Percentiles rank a stretch among this genome's conserved stretches.
phyloP scores from a whole-genome alignment of 2,113 vertebrate species.

The Syngnathus floridae region DNA sequence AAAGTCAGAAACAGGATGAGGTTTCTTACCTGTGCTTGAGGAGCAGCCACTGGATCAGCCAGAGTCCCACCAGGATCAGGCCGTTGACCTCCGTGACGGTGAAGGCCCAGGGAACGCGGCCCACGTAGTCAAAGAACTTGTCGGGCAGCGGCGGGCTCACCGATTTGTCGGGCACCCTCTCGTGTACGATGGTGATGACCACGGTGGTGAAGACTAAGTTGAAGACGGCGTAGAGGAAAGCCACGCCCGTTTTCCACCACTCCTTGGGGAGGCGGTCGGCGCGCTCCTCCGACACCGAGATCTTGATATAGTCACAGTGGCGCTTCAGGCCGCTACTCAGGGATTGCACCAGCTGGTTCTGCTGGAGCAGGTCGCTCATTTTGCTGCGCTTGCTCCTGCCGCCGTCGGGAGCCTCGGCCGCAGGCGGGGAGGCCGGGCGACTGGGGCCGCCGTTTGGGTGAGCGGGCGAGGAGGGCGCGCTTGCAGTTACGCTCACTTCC shows the following conservation, averaged over 20 bases:
- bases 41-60: constrained; percentile 86
- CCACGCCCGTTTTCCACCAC: constrained; percentile 96
- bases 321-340: constrained; percentile 69
- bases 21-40: constrained; percentile 86
- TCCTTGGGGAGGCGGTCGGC: constrained; percentile 78
- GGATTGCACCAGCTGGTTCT: constrained; percentile 39
- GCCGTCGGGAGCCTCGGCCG: not conserved
- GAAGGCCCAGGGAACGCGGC: constrained; percentile 92
- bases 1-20: no score
- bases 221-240: constrained; percentile 85
- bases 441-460: constrained; percentile 20
- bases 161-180: constrained; percentile 91
- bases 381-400: not conserved
- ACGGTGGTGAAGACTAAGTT: constrained; percentile 89
- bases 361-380: constrained; percentile 14
- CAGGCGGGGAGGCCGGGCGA: not conserved
- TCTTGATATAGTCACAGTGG: constrained; percentile 84
- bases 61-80: constrained; percentile 84
- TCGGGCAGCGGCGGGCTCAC: constrained; percentile 91
- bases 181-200: constrained; percentile 93
- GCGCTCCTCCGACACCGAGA: constrained; percentile 76
- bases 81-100: constrained; percentile 94
- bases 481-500: constrained; percentile 19
- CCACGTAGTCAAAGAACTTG: constrained; percentile 95
- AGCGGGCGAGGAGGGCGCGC: not conserved